These are phyloP conservation scores for Aporophyla nigra DNA, from an alignment of 2,888 invertebrate genomes.

Conservation along the genomic window DNA sequence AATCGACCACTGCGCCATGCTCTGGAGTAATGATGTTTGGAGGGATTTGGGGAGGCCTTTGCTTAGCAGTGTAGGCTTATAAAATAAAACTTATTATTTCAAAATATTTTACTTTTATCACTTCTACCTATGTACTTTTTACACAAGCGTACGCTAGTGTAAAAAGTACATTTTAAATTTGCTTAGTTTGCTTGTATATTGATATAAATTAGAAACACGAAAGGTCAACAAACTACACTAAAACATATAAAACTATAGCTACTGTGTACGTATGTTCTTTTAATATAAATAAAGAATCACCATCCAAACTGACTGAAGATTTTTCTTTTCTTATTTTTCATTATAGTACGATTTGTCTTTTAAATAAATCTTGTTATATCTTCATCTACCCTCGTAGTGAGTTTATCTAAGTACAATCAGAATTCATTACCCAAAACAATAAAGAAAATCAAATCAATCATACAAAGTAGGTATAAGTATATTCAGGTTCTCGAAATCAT, in stretches of 20 bases:
- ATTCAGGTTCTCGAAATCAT: background rate
- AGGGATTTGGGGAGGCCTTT: too few relatives aligned
- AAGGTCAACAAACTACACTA: background rate
- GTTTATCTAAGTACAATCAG: background rate
- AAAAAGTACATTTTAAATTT: too few relatives aligned
- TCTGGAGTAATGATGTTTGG: too few relatives aligned
- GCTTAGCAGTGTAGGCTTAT: too few relatives aligned
- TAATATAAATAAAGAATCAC: background rate
- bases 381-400: background rate
- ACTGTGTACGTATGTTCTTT: background rate
- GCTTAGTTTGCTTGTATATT: background rate
- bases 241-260: background rate
- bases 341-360: background rate
- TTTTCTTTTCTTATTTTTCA: background rate
- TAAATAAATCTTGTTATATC: background rate
- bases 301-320: background rate
- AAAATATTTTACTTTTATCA: too few relatives aligned
- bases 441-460: conserved; percentile 16
- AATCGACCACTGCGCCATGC: too few relatives aligned
- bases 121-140: too few relatives aligned
- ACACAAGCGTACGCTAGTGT: too few relatives aligned
- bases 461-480: background rate
- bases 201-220: background rate
- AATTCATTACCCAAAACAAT: background rate
- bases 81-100: too few relatives aligned